Evolutionary conservation across 2,888 invertebrate genomes (phyloP).

Genomic region (Lasioglossum lativentre): DNA sequence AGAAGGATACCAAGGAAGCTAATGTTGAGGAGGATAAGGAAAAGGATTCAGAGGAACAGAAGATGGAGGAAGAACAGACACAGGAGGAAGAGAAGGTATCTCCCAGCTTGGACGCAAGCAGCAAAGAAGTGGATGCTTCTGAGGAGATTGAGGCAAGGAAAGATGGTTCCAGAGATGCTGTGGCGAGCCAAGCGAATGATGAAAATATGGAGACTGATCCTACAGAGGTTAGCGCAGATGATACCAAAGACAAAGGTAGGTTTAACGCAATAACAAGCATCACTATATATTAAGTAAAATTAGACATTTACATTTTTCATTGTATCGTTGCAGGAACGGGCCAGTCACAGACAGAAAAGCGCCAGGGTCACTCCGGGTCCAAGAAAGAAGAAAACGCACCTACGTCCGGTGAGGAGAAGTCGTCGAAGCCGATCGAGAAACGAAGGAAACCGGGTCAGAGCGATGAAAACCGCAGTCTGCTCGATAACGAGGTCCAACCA

Average conservation of each 20-base stretch:
- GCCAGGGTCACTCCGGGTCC: slow-evolving; percentile 88
- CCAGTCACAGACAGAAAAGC: slow-evolving; percentile 90
- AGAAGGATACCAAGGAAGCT: slow-evolving; percentile 85
- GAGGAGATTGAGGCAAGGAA: slow-evolving; percentile 85
- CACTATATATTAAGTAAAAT: background rate
- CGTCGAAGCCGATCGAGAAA: slow-evolving; percentile 85
- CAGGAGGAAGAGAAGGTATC: slow-evolving; percentile 79
- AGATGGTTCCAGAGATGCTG: slow-evolving; percentile 83
- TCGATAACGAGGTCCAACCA: slow-evolving; percentile 87
- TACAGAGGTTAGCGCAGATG: slow-evolving; percentile 84
- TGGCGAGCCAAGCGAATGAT: slow-evolving; percentile 82
- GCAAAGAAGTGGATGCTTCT: slow-evolving; percentile 83
- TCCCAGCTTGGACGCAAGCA: slow-evolving; percentile 81
- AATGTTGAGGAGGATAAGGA: slow-evolving; percentile 82
- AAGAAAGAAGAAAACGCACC: slow-evolving; percentile 83
- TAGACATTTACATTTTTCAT: background rate
- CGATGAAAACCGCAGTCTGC: slow-evolving; percentile 90
- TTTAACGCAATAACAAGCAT: background rate
- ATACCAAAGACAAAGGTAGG: slow-evolving; percentile 87
- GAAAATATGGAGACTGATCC: slow-evolving; percentile 71
- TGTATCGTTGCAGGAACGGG: slow-evolving; percentile 83
- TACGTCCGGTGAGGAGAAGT: slow-evolving; percentile 83
- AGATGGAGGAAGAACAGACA: slow-evolving; percentile 75
- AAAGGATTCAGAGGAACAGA: slow-evolving; percentile 70
- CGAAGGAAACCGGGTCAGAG: slow-evolving; percentile 91